These are phyloP conservation scores for Endomychus coccineus DNA, from an alignment of 2,888 invertebrate genomes.

Conservation along the genomic window DNA sequence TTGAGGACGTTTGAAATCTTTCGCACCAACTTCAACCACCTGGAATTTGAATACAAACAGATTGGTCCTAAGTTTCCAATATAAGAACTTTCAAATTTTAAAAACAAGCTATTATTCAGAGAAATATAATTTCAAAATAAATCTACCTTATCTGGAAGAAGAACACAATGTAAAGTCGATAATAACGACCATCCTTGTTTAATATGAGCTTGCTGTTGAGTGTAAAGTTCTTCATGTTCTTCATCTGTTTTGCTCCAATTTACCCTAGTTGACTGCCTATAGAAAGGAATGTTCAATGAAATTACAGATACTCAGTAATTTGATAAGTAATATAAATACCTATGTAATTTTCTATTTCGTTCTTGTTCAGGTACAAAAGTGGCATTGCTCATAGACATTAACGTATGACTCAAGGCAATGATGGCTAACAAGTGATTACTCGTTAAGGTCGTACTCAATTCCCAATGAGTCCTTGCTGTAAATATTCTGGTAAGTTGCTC, in stretches of 20 bases:
- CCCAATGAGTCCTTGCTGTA: slow-evolving; percentile 89
- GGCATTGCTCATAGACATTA: slow-evolving; percentile 97
- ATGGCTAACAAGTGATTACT: slow-evolving; percentile 93
- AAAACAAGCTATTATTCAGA: neutral
- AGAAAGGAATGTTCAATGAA: too few species aligned
- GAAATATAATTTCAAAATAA: slow-evolving; percentile 6
- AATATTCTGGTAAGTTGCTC: slow-evolving; percentile 75
- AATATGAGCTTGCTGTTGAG: slow-evolving; percentile 84
- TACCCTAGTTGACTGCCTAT: slow-evolving; percentile 56
- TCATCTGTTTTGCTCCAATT: slow-evolving; percentile 69
- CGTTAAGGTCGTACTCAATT: slow-evolving; percentile 87
- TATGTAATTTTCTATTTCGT: slow-evolving; percentile 66
- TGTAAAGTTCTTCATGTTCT: slow-evolving; percentile 74
- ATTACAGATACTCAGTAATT: too few species aligned
- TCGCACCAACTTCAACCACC: slow-evolving; percentile 54
- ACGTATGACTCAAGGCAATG: slow-evolving; percentile 90
- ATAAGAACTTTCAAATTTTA: slow-evolving; percentile 1
- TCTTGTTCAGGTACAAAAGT: slow-evolving; percentile 88
- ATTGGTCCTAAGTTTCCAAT: too few species aligned
- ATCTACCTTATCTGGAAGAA: slow-evolving; percentile 86
- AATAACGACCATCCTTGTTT: slow-evolving; percentile 96
- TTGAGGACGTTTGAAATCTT: slow-evolving; percentile 86
- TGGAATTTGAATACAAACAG: slow-evolving; percentile 18
- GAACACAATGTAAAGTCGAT: slow-evolving; percentile 92
- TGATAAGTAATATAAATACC: too few species aligned